phyloP scores from a whole-genome alignment of 1,140 invertebrate genomes.

The Bombus ignitus region DNA sequence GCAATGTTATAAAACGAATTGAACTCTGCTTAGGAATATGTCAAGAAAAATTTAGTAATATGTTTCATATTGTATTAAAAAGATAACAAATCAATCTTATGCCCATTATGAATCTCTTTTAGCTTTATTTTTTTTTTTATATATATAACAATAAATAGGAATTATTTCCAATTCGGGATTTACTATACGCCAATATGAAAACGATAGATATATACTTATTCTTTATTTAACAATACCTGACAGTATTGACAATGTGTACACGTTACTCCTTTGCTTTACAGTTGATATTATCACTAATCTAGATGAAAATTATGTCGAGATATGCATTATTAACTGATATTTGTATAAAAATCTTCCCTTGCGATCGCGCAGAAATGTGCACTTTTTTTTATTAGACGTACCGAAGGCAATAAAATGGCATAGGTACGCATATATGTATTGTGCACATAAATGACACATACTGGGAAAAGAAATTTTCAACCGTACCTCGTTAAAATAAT shows the following conservation, averaged over 20 bases:
- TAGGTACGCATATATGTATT: conserved; percentile 42
- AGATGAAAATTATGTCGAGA: conserved; percentile 41
- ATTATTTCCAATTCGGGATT: conserved; percentile 10
- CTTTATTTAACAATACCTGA: conserved; percentile 60
- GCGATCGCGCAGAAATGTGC: conserved; percentile 28
- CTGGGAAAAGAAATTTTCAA: background rate
- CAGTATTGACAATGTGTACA: conserved; percentile 62
- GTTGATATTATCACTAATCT: conserved; percentile 54
- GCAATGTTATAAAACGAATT: background rate
- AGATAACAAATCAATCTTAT: background rate
- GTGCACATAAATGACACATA: conserved; percentile 29
- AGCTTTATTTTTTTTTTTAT: conserved; percentile 8
- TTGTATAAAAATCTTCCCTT: conserved; percentile 59
- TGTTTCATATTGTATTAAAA: background rate
- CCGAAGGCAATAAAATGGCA: conserved; percentile 42
- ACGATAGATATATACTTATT: conserved; percentile 43
- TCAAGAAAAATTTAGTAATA: background rate
- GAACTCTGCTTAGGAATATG: background rate
- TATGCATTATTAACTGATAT: conserved; percentile 56
- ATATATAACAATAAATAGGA: background rate
- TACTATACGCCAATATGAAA: conserved; percentile 15
- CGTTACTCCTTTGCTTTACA: conserved; percentile 53
- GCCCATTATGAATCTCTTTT: background rate
- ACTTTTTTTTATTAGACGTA: conserved; percentile 10
- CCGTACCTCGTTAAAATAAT: background rate